phyloP scores from a whole-genome alignment of 2,888 invertebrate genomes.

The Eugnorisma glareosa region DNA sequence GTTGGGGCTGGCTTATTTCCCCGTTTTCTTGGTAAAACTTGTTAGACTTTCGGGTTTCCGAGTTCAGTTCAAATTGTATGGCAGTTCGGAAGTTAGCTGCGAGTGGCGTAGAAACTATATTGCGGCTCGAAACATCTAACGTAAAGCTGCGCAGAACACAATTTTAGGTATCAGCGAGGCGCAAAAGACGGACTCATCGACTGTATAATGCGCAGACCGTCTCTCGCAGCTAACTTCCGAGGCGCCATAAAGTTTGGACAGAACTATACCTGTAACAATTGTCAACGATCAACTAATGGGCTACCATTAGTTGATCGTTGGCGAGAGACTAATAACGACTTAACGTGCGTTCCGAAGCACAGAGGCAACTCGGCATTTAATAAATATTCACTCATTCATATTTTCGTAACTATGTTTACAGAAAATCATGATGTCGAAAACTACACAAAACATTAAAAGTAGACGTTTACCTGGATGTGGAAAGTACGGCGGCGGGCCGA shows the following conservation, averaged over 20 bases:
- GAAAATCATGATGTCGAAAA: not conserved
- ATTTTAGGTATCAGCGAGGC: too few relatives aligned
- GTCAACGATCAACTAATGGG: not conserved
- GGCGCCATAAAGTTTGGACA: too few relatives aligned
- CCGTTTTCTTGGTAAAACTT: not conserved
- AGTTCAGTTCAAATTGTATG: not conserved
- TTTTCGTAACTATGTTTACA: not conserved
- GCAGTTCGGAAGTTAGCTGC: too few relatives aligned
- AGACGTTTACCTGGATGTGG: constrained; percentile 83
- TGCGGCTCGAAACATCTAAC: too few relatives aligned
- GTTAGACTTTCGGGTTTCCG: not conserved
- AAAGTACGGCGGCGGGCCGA: constrained; percentile 84
- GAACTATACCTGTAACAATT: not conserved
- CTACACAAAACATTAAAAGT: constrained; percentile 5
- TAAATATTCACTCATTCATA: not conserved
- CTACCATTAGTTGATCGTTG: too few relatives aligned
- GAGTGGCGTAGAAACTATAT: too few relatives aligned
- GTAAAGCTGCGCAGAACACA: too few relatives aligned
- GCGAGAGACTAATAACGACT: too few relatives aligned
- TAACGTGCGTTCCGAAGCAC: not conserved
- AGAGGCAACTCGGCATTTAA: not conserved
- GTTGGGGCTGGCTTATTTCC: too few relatives aligned
- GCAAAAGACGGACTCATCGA: too few relatives aligned
- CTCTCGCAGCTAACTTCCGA: too few relatives aligned
- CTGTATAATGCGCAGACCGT: too few relatives aligned